Evolutionary conservation across 2,797 vertebrate genomes (phyloP).

Genomic region (Telmatherina bonti): DNA sequence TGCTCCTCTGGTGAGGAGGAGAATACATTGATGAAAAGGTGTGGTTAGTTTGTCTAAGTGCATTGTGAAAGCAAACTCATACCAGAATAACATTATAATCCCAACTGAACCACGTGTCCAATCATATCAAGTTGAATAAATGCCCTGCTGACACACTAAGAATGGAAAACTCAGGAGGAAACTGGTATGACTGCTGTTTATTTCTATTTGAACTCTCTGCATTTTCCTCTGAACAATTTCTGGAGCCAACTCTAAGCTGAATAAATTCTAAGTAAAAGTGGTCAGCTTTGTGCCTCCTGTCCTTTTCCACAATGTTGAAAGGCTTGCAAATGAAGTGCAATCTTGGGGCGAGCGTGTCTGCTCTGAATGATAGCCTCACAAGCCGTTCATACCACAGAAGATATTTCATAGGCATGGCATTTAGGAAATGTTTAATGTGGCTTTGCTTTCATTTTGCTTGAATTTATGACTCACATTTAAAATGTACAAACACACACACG

Average conservation of each 20-base stretch:
- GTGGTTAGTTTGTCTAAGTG: too few species aligned
- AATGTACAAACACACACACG: not conserved
- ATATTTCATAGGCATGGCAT: slow-evolving; percentile 45
- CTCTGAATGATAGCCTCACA: slow-evolving; percentile 39
- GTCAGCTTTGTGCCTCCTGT: slow-evolving; percentile 25
- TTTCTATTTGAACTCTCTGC: not conserved
- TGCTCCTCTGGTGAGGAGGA: too few species aligned
- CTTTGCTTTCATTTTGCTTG: slow-evolving; percentile 42
- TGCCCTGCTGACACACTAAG: not conserved
- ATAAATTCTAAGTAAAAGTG: slow-evolving; percentile 2
- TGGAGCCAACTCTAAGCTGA: slow-evolving; percentile 11
- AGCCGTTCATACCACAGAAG: slow-evolving; percentile 19
- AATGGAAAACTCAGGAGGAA: not conserved
- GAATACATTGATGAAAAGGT: too few species aligned
- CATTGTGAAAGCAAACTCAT: too few species aligned
- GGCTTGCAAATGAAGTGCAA: slow-evolving; percentile 54
- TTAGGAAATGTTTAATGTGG: slow-evolving; percentile 58
- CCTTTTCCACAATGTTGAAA: slow-evolving; percentile 54
- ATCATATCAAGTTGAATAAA: too few species aligned
- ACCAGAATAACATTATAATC: too few species aligned
- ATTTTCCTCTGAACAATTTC: slow-evolving; percentile 14
- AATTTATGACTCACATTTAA: slow-evolving; percentile 26
- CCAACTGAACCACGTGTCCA: too few species aligned
- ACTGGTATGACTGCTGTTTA: not conserved
- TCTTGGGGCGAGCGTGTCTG: slow-evolving; percentile 31